These are phyloP conservation scores for Mola mola DNA, from an alignment of 2,113 vertebrate species.

Conservation along the genomic window DNA sequence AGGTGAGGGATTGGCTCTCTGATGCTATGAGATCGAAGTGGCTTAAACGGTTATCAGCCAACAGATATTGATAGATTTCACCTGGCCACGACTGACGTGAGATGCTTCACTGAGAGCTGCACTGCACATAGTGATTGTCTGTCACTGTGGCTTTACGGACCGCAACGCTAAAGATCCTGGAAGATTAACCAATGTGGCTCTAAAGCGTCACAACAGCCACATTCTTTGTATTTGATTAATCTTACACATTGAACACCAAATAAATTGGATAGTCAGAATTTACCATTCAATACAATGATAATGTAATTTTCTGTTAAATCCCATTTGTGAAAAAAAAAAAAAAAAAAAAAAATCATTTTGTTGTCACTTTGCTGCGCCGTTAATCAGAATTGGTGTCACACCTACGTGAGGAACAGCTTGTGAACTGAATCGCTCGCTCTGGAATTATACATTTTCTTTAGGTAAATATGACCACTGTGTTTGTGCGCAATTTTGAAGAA, in stretches of 20 bases:
- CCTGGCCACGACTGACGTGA: constrained; percentile 47
- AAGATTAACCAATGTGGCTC: constrained; percentile 6
- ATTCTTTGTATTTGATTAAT: background rate
- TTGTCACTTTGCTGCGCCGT: background rate
- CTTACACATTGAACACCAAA: too few relatives aligned
- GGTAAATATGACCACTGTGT: background rate
- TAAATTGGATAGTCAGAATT: too few relatives aligned
- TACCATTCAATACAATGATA: too few relatives aligned
- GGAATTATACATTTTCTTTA: background rate
- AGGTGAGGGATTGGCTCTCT: constrained; percentile 63
- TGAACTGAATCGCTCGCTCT: background rate
- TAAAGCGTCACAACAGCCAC: background rate
- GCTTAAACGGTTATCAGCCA: constrained; percentile 66
- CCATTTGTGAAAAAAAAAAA: background rate
- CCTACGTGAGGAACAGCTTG: background rate
- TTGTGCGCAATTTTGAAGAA: background rate
- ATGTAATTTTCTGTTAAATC: background rate
- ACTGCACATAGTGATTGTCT: constrained; percentile 1
- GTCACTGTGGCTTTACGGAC: constrained; percentile 15
- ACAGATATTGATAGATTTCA: constrained; percentile 69
- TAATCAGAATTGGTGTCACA: constrained; percentile 11
- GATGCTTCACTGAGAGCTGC: constrained; percentile 32
- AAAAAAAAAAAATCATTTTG: background rate
- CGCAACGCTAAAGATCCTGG: constrained; percentile 11
- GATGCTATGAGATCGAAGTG: constrained; percentile 60